phyloP scores from a whole-genome alignment of 2,888 invertebrate species.

The Oligia fasciuncula region DNA sequence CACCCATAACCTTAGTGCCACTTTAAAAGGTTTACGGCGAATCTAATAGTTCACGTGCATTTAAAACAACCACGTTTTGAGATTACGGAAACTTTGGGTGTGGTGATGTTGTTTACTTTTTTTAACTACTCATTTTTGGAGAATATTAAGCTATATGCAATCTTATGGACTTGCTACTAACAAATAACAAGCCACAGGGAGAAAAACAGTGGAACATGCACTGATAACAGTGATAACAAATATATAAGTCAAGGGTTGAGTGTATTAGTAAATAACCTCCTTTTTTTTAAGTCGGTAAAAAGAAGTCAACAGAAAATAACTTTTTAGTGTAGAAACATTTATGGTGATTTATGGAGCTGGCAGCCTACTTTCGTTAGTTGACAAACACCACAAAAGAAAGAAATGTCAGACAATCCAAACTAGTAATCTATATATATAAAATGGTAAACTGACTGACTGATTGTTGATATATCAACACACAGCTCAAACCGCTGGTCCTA shows the following conservation, averaged over 20 bases:
- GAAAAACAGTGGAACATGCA: constrained; percentile 13
- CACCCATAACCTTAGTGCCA: constrained; percentile 81
- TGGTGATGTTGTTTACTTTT: constrained; percentile 68
- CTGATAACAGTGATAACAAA: constrained; percentile 30
- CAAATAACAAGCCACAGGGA: constrained; percentile 1
- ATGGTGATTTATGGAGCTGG: background rate
- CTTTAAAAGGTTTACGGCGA: constrained; percentile 86
- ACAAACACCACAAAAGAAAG: background rate
- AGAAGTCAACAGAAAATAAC: background rate
- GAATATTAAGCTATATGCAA: constrained; percentile 41
- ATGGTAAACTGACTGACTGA: no score
- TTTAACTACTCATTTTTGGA: constrained; percentile 16
- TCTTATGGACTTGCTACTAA: constrained; percentile 36
- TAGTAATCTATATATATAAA: no score
- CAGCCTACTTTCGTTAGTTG: background rate
- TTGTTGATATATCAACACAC: no score
- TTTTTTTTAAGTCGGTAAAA: background rate
- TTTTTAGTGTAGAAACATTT: constrained; percentile 9
- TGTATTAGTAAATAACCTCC: background rate
- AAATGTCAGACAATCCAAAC: background rate
- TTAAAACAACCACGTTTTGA: constrained; percentile 78
- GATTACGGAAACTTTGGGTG: constrained; percentile 77
- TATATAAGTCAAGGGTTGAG: constrained; percentile 17
- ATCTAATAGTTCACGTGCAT: constrained; percentile 84
- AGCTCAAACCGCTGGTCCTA: no score